Conservation (phyloP, 2,888 invertebrate genomes). For the Erebia ligea region DNA sequence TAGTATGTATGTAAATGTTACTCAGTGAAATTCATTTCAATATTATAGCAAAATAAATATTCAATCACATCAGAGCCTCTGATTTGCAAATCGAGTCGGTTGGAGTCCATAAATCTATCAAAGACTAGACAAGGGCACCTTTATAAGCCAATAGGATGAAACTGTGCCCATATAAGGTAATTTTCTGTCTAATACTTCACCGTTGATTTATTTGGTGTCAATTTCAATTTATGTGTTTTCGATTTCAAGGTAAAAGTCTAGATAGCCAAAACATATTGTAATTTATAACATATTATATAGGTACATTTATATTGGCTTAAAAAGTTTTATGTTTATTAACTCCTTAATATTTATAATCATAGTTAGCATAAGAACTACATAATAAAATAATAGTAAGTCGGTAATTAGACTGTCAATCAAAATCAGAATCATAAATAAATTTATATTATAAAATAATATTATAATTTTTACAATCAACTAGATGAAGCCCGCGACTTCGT, state of each 20-base stretch:
- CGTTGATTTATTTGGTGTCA: conserved; percentile 12
- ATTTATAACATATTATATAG: too few relatives aligned
- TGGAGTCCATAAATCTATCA: conserved; percentile 18
- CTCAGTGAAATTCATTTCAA: conserved; percentile 13
- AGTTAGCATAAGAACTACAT: too few relatives aligned
- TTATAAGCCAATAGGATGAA: conserved; percentile 13
- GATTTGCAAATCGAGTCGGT: conserved; percentile 18
- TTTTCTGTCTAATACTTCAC: conserved; percentile 18
- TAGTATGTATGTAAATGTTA: neutral
- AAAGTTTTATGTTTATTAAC: too few relatives aligned
- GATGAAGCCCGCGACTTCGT: too few relatives aligned
- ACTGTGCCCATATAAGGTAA: conserved; percentile 17
- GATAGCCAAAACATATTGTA: too few relatives aligned
- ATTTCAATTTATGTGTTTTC: conserved; percentile 5
- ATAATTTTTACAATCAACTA: too few relatives aligned
- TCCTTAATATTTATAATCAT: too few relatives aligned
- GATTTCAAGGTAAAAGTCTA: conserved; percentile 1
- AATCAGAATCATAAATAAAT: too few relatives aligned
- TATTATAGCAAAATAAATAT: conserved; percentile 2
- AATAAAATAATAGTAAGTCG: too few relatives aligned
- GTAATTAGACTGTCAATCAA: too few relatives aligned
- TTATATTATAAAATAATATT: too few relatives aligned
- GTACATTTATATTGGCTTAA: too few relatives aligned
- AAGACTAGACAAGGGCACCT: conserved; percentile 19
- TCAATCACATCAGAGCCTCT: conserved; percentile 9